Conservation (phyloP, 2,113 vertebrate species). For the Hippopotamus amphibius region DNA sequence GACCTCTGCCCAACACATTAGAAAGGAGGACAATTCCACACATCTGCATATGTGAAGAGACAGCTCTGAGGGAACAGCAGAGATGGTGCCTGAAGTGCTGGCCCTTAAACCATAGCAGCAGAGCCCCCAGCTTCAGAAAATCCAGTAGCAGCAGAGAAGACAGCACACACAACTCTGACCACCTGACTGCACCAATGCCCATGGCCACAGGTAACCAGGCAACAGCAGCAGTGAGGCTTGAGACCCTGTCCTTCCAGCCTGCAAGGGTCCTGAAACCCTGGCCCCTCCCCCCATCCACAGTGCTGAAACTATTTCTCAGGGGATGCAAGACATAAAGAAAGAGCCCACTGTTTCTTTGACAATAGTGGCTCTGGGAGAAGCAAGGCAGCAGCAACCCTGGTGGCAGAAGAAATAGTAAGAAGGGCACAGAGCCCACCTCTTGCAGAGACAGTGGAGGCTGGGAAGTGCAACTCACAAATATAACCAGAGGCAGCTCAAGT, state of each 20-base stretch:
- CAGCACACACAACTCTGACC: background rate
- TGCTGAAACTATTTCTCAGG: background rate
- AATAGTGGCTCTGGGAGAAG: background rate
- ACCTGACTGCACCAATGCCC: no score
- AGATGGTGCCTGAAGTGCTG: background rate
- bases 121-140: background rate
- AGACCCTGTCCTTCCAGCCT: background rate
- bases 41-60: background rate
- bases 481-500: background rate
- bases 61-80: background rate
- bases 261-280: background rate
- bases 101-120: background rate
- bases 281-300: background rate
- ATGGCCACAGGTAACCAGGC: background rate
- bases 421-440: background rate
- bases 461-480: background rate
- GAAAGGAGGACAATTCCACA: background rate
- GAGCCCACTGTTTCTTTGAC: background rate
- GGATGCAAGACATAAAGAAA: background rate
- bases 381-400: background rate
- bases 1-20: fast-evolving
- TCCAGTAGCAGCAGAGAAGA: no score
- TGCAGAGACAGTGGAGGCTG: background rate
- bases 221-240: background rate
- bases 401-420: background rate